A percentile compares a stretch with the other conserved stretches of the same genome.
These are phyloP conservation scores for Oophaga pumilio DNA, from an alignment of 2,113 vertebrate genomes.

Conservation along the genomic window DNA sequence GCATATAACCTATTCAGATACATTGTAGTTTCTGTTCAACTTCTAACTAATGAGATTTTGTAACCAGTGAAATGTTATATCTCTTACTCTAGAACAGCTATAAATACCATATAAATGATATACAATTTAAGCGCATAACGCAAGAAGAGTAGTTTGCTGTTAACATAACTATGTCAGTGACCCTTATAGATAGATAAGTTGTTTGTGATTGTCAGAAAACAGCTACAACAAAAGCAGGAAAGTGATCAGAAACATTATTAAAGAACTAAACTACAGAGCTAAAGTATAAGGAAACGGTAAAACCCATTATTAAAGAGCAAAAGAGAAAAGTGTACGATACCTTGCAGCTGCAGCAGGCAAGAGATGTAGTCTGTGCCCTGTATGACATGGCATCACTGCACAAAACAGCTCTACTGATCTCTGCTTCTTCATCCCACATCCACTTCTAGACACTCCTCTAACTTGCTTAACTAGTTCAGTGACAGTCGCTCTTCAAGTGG, in stretches of 20 bases:
- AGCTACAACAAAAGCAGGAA: background rate
- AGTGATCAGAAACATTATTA: background rate
- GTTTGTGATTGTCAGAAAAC: background rate
- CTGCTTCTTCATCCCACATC: constrained; percentile 20
- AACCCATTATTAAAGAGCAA: background rate
- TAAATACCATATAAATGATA: background rate
- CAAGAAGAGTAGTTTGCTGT: background rate
- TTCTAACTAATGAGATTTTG: background rate
- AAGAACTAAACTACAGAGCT: background rate
- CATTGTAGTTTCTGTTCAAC: background rate
- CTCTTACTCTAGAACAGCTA: background rate
- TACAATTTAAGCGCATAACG: background rate
- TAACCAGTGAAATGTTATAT: background rate
- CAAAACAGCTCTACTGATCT: background rate
- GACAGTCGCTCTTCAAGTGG: background rate
- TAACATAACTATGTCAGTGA: background rate
- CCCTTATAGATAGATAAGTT: background rate
- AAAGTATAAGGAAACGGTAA: background rate
- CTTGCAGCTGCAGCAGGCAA: constrained; percentile 13
- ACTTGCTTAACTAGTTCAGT: constrained; percentile 16
- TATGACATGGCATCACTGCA: constrained; percentile 1
- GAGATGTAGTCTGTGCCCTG: constrained; percentile 9
- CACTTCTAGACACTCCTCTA: constrained; percentile 27
- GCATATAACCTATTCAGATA: background rate
- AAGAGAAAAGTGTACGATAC: background rate